phyloP scores from a whole-genome alignment of 2,113 vertebrate species.

The Melanerpes aurifrons region DNA sequence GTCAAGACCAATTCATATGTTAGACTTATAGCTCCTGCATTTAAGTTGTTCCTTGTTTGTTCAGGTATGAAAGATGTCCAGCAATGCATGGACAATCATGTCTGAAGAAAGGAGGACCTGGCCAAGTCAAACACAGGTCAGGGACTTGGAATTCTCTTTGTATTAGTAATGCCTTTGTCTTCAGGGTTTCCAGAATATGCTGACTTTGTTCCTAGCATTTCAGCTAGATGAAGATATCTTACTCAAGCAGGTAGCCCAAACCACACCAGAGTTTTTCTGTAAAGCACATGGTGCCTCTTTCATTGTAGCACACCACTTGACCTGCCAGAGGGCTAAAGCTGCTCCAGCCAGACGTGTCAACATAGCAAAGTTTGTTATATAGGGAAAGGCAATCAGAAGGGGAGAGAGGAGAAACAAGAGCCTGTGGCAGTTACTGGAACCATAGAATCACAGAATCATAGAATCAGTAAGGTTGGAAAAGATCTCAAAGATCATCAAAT shows the following conservation, averaged over 20 bases:
- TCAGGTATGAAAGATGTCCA: neutral
- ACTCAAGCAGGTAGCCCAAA: neutral
- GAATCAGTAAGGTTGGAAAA: no score
- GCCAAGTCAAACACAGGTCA: rapidly evolving
- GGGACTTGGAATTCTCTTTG: neutral
- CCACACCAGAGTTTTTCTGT: neutral
- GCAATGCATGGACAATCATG: neutral
- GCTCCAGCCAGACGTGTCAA: neutral
- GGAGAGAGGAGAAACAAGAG: neutral
- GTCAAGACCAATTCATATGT: neutral
- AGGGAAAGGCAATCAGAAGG: neutral
- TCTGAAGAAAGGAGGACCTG: neutral
- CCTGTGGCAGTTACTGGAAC: rapidly evolving
- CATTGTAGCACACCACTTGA: no score
- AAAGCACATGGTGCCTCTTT: neutral
- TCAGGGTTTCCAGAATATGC: neutral
- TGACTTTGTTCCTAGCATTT: neutral
- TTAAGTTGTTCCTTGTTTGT: neutral
- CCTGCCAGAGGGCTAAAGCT: neutral
- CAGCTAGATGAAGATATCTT: neutral
- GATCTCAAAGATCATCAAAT: no score
- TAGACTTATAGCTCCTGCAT: neutral
- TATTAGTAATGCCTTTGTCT: neutral
- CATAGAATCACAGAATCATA: no score
- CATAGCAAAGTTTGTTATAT: neutral